phyloP scores from a whole-genome alignment of 30 jellyfish, hydroid and myxozoan species.

The Aurelia coerulea region DNA sequence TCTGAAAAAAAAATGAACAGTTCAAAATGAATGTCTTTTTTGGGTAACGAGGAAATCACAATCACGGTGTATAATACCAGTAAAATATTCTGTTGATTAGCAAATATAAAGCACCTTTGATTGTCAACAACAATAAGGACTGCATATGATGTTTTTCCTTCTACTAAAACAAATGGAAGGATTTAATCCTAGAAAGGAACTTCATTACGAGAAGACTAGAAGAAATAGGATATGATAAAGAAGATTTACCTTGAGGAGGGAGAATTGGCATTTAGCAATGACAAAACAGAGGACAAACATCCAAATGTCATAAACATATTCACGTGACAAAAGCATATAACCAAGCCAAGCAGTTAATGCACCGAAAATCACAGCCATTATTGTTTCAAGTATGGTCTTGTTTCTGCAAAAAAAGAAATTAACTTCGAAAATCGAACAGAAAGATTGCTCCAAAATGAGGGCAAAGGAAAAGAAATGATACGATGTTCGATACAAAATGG shows the following conservation, averaged over 20 bases:
- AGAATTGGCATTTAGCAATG: conserved; percentile 97
- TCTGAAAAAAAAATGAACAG: conserved; percentile 31
- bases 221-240: background rate
- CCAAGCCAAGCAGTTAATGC: conserved; percentile 89
- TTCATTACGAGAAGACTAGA: background rate
- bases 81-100: no score
- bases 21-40: no score
- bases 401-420: conserved; percentile 44
- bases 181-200: no score
- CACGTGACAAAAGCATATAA: conserved; percentile 69
- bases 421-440: background rate
- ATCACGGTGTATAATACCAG: background rate
- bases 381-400: conserved; percentile 65
- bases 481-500: no score
- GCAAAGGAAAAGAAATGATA: no score
- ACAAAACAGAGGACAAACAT: conserved; percentile 86
- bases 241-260: conserved; percentile 82
- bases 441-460: no score
- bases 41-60: background rate
- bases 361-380: conserved; percentile 74
- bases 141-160: no score
- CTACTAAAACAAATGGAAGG: no score
- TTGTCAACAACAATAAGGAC: no score
- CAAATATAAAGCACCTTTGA: no score
- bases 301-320: conserved; percentile 87